phyloP scores from a whole-genome alignment of 1,140 invertebrate species.

The Colletes gigas region DNA sequence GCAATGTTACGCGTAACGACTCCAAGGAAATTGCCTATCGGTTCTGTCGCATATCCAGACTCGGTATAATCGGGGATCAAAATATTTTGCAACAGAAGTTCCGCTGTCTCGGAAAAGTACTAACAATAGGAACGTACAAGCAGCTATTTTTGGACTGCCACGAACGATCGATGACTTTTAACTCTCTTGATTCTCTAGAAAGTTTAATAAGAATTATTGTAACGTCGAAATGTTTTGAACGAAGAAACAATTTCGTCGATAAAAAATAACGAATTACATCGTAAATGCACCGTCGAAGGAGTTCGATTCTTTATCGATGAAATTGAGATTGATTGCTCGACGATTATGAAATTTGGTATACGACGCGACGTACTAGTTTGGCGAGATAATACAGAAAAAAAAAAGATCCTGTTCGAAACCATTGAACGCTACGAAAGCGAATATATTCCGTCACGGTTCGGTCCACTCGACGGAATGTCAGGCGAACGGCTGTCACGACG shows the following conservation, averaged over 20 bases:
- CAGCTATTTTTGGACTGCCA: slow-evolving; percentile 14
- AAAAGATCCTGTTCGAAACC: background rate
- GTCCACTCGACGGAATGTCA: background rate
- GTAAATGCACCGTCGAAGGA: background rate
- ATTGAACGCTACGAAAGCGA: background rate
- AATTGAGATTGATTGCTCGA: too few species aligned
- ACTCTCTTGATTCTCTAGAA: background rate
- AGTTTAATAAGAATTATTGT: background rate
- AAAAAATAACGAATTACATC: background rate
- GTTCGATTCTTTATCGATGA: background rate
- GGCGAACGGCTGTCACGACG: background rate
- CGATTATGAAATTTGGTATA: background rate
- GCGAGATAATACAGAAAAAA: background rate
- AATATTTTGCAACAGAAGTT: background rate
- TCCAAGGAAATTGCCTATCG: background rate
- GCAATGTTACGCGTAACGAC: background rate
- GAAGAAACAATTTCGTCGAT: background rate
- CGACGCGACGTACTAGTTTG: background rate
- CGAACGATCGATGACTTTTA: background rate
- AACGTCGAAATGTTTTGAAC: background rate
- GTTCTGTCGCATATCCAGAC: background rate
- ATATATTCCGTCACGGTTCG: background rate
- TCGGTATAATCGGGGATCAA: background rate
- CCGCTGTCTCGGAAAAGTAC: background rate
- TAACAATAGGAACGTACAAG: background rate